Evolutionary conservation across 2,113 vertebrate species (phyloP), one percentile per base, ranked within the genome.

Genomic region (Fukomys damarensis): DNA sequence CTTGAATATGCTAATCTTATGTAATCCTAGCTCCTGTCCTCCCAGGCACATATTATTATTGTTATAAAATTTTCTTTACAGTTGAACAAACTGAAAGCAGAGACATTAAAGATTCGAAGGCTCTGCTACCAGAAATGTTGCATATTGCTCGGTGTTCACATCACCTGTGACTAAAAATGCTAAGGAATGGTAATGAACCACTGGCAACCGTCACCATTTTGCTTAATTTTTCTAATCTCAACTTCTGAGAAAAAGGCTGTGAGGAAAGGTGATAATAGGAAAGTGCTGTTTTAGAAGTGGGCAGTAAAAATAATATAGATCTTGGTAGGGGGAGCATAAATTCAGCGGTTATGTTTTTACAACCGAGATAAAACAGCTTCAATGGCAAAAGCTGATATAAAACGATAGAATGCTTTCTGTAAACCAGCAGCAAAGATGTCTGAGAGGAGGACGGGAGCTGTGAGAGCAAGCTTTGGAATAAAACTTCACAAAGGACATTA

Each of bases 1-100:
- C 70, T 96, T 91, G 95, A 95, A 97, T 96, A 88, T 85, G 81
- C 85, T 95, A 92, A 97, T 96, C 84, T 96, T 96, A 94, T 52
- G 89, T 96, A 97, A 97, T 93, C 90, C 88, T 90, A 86, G 20
- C 65, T 30, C 81, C 28, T n/a, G 14, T 56, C 92, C 90, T 96
- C 54, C 0, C 16, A 93, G 95, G 84, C 65, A 87, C 22, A 7
- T 66, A 49, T 92, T 89, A 79, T 86, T 90, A 90, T 56, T 89
- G 59, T 92, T 87, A 74, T 87, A 90, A 95, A 92, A 83, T 85
- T 96, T 26, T 54, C 81, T 95, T 96, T 96, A 59, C 17, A 83
- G 74, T 87, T 32, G 49, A 91, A 59, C 28, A 85, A 94, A 86
- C 32, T 82, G 74, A 93, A 95, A 61, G 76, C 70, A 79, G 80